Evolutionary conservation across 2,797 vertebrate genomes (phyloP), one percentile per base, ranked within the genome.

Genomic region (Lindbergichthys nudifrons): DNA sequence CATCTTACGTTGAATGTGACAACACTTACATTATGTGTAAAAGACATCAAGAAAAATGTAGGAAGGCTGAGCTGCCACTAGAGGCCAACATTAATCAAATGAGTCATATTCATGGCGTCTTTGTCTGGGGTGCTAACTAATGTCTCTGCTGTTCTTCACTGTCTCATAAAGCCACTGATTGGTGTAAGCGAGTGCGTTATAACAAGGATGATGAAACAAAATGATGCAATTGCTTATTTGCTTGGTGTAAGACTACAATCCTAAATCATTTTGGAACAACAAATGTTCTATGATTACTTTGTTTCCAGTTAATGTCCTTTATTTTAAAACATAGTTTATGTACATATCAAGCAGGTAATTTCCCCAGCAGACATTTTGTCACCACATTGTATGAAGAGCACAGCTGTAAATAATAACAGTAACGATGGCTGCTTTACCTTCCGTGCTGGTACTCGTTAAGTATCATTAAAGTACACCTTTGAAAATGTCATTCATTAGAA

Each of bases 51-150:
- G 19, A 7, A 26, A 14, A n/a, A 32, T n/a, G 63, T 8, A 63
- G 56, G 50, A 58, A 19, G 23, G 57, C 52, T 13, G 36, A 32
- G 30, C 57, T 15, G 36, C 66, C 77, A 74, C 81, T 50, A 71
- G 73, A 72, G 64, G 75, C 3, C 51, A 54, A 48, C 47, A 46
- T 76, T 54, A 23, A 30, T 19, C 50, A 12, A 23, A 19, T 42
- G 0, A 51, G 6, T 36, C 7, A 36, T 36, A 9, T 54, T 48
- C 43, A 50, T 47, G 10, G 4, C 11, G 32, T 68, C 23, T 50
- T 4, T 3, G 30, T 26, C n/a, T 51, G 21, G 48, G 42, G 65
- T n/a, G 18, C 10, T 1, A 41, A 47, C 12, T 19, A 45, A 51
- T 13, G 2, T 43, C 30, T 21, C 18, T 16, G 50, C n/a, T 63